Percentiles rank a stretch among this genome's conserved stretches.
Evolutionary conservation across 2,888 invertebrate species (phyloP).

Genomic region (Ophion ventricosus): DNA sequence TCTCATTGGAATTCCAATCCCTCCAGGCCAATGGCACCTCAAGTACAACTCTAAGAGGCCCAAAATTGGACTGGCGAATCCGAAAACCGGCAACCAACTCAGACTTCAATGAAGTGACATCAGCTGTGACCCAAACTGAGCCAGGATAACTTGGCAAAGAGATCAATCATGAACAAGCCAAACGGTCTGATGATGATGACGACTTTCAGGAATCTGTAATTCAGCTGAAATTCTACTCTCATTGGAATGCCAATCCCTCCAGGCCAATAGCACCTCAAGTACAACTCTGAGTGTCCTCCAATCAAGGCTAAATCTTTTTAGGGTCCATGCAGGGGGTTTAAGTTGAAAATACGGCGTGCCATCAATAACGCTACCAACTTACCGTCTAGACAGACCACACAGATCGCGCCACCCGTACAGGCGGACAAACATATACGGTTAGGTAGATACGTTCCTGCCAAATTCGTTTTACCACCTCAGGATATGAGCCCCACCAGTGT

Average conservation of each 20-base stretch:
- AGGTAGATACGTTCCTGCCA: conserved; percentile 32
- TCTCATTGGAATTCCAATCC: neutral
- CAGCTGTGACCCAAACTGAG: neutral
- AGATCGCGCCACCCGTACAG: neutral
- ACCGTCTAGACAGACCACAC: neutral
- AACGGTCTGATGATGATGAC: neutral
- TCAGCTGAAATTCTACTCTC: neutral
- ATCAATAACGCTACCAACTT: conserved; percentile 50
- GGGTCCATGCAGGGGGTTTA: neutral
- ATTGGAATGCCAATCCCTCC: neutral
- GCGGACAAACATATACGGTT: conserved; percentile 2
- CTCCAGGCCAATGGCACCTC: neutral
- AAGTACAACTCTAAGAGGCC: neutral
- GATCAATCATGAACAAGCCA: neutral
- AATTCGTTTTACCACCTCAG: conserved; percentile 61
- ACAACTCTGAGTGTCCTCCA: conserved; percentile 13
- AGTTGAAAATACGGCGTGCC: conserved; percentile 41
- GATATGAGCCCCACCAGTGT: conserved; percentile 52
- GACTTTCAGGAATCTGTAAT: neutral
- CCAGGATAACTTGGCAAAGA: too few relatives aligned
- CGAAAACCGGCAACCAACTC: neutral
- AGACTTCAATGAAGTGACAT: neutral
- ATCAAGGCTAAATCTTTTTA: conserved; percentile 56
- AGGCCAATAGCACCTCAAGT: conserved; percentile 1
- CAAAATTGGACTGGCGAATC: neutral